Conservation (phyloP, 2,113 vertebrate genomes). For the Eclectus roratus region DNA sequence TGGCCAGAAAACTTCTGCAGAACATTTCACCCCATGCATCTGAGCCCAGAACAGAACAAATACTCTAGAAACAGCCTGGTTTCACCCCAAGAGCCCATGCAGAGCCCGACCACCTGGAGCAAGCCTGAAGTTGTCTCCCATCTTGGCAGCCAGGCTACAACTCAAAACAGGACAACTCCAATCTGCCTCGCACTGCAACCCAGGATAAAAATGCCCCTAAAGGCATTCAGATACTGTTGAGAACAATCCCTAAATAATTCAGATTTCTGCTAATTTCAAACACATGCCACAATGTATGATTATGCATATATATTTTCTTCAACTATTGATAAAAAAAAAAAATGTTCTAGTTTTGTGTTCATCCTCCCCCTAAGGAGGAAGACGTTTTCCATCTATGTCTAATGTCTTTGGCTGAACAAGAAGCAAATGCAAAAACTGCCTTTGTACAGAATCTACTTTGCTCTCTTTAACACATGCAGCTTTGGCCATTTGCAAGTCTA, state of each 20-base stretch:
- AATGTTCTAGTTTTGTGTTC: not conserved
- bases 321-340: not conserved
- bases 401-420: not conserved
- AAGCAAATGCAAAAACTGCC: not conserved
- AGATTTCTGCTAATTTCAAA: not conserved
- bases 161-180: not conserved
- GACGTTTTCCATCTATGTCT: not conserved
- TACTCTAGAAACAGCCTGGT: not conserved
- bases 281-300: rapidly evolving
- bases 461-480: not conserved
- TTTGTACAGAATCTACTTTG: not conserved
- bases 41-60: rapidly evolving
- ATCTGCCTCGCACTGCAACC: rapidly evolving
- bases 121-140: not conserved
- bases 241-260: not conserved
- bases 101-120: rapidly evolving
- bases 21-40: not conserved
- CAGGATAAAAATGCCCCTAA: rapidly evolving
- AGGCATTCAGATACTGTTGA: not conserved
- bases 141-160: not conserved
- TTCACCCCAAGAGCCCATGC: not conserved
- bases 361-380: not conserved
- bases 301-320: not conserved
- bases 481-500: not conserved
- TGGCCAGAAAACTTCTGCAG: not conserved